phyloP scores from a whole-genome alignment of 1,140 invertebrate species.

The Rhynchophorus ferrugineus region DNA sequence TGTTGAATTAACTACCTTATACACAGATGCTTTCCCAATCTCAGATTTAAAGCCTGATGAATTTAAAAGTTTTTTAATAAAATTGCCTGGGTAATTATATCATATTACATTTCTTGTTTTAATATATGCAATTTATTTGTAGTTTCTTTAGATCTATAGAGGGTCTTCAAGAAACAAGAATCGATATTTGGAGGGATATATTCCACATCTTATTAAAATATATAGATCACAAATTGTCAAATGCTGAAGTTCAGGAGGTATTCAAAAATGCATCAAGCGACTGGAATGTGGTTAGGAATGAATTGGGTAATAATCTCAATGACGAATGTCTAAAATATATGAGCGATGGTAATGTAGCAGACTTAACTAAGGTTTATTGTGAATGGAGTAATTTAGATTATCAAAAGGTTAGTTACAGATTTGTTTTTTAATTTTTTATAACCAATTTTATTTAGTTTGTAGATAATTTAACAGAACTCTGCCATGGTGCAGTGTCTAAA shows the following conservation, averaged over 20 bases:
- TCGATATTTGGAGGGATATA: neutral
- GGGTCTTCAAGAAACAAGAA: neutral
- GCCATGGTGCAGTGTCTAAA: neutral
- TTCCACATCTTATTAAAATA: neutral
- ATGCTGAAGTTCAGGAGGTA: neutral
- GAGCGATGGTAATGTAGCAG: neutral
- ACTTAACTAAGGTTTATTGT: neutral
- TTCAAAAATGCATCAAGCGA: neutral
- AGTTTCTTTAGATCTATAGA: neutral
- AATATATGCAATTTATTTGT: neutral
- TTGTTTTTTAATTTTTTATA: neutral
- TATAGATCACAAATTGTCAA: neutral
- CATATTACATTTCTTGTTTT: neutral
- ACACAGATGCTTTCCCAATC: neutral
- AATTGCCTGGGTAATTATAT: neutral
- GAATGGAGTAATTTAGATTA: conserved; percentile 2
- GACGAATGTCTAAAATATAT: neutral
- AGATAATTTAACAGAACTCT: conserved; percentile 9
- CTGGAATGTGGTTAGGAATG: neutral
- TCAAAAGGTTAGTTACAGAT: conserved; percentile 1
- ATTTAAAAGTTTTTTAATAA: neutral
- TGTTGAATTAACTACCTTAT: neutral
- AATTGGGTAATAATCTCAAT: neutral
- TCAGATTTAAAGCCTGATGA: neutral
- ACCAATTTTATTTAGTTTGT: conserved; percentile 1